Percentiles rank a stretch among this genome's conserved stretches.
Evolutionary conservation across 2,888 invertebrate species (phyloP).

Genomic region (Machimus rusticus): DNA sequence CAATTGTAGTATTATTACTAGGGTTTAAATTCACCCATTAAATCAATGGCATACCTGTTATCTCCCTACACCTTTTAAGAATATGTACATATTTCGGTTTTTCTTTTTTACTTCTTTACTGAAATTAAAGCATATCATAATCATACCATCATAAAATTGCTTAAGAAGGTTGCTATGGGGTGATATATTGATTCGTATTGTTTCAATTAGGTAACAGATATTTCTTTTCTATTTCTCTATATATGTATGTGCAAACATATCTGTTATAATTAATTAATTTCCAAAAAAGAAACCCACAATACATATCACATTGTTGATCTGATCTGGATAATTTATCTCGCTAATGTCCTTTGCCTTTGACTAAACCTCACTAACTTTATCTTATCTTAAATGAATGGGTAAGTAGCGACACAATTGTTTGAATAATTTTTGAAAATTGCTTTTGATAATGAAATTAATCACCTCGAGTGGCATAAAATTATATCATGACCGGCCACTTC

Average conservation of each 20-base stretch:
- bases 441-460: background rate
- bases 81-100: background rate
- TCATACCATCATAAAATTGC: background rate
- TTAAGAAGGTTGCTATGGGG: background rate
- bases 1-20: background rate
- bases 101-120: too few relatives aligned
- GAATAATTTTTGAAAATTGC: background rate
- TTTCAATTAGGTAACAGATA: too few relatives aligned
- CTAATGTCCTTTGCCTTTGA: background rate
- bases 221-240: too few relatives aligned
- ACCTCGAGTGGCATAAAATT: background rate
- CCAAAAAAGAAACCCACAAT: too few relatives aligned
- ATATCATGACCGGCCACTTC: background rate
- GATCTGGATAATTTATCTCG: background rate
- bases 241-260: too few relatives aligned
- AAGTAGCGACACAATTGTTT: background rate
- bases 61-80: background rate
- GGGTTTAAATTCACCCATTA: background rate
- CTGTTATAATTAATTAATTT: too few relatives aligned
- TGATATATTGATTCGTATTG: background rate
- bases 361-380: background rate
- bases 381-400: background rate
- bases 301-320: too few relatives aligned
- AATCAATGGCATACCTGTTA: too few relatives aligned
- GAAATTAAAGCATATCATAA: too few relatives aligned